Evolutionary conservation across 2,113 vertebrate genomes (phyloP).

Genomic region (Malurus alboscapulatus): DNA sequence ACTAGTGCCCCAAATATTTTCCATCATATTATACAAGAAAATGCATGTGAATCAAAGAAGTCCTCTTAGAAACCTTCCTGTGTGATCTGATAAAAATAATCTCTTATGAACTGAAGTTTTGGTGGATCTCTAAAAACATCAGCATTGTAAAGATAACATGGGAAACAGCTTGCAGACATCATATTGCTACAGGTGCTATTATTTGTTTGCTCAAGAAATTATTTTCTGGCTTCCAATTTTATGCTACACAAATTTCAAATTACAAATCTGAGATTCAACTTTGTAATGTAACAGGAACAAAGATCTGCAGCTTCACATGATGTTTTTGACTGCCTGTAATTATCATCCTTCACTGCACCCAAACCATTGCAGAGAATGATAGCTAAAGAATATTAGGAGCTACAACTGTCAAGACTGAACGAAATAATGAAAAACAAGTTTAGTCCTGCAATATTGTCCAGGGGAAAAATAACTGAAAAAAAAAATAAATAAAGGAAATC

Average conservation of each 20-base stretch:
- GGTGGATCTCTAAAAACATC: not conserved
- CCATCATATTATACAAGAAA: not conserved
- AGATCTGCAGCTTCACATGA: not conserved
- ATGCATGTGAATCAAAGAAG: not conserved
- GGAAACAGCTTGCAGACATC: not conserved
- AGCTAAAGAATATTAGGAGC: not conserved
- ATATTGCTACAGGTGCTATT: not conserved
- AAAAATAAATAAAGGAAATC: not conserved
- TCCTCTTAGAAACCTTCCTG: not conserved
- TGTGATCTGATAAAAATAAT: not conserved
- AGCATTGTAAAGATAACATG: not conserved
- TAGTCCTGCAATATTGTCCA: not conserved
- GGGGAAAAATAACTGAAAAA: not conserved
- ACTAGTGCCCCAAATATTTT: not conserved
- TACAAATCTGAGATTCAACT: not conserved
- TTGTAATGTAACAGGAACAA: not conserved
- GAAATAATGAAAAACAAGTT: not conserved
- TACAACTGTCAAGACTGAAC: not conserved
- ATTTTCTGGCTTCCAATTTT: not conserved
- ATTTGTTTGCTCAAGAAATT: not conserved
- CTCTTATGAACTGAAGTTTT: not conserved
- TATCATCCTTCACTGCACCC: not conserved
- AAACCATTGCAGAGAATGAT: not conserved
- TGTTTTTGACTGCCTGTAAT: not conserved
- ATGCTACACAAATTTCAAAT: not conserved